Conservation (phyloP, 2,113 vertebrate species). For the Notarius quadriscutis region DNA sequence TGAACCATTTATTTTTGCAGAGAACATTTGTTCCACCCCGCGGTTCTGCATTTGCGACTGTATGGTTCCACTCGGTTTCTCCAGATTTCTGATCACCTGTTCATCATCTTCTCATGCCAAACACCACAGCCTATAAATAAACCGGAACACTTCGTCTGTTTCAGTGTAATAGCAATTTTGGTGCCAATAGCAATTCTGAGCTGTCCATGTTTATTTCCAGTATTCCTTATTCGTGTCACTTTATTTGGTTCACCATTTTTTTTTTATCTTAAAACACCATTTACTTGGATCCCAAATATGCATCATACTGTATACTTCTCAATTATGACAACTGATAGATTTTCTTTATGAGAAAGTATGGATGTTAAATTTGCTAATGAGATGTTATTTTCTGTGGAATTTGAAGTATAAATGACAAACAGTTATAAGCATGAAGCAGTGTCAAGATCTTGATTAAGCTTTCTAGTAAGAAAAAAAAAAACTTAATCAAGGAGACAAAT, state of each 20-base stretch:
- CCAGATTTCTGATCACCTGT: constrained; percentile 34
- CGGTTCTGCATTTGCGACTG: constrained; percentile 2
- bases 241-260: background rate
- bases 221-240: background rate
- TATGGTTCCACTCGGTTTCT: background rate
- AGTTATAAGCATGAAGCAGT: background rate
- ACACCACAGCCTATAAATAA: constrained; percentile 13
- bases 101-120: constrained; percentile 18
- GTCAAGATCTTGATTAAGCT: constrained; percentile 18
- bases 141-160: constrained; percentile 1
- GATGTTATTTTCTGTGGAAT: background rate
- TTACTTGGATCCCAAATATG: background rate
- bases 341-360: background rate
- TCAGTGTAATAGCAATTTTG: constrained; percentile 12
- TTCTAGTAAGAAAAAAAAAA: background rate
- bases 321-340: background rate
- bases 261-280: background rate
- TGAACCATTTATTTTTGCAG: constrained; percentile 6
- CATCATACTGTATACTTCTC: background rate
- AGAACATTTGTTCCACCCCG: constrained; percentile 12
- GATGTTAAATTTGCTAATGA: background rate
- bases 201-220: background rate
- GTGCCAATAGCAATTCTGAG: constrained; percentile 1
- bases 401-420: constrained; percentile 7
- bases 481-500: constrained; percentile 17